phyloP scores from a whole-genome alignment of 2,113 vertebrate genomes.

The Onychostruthus taczanowskii region DNA sequence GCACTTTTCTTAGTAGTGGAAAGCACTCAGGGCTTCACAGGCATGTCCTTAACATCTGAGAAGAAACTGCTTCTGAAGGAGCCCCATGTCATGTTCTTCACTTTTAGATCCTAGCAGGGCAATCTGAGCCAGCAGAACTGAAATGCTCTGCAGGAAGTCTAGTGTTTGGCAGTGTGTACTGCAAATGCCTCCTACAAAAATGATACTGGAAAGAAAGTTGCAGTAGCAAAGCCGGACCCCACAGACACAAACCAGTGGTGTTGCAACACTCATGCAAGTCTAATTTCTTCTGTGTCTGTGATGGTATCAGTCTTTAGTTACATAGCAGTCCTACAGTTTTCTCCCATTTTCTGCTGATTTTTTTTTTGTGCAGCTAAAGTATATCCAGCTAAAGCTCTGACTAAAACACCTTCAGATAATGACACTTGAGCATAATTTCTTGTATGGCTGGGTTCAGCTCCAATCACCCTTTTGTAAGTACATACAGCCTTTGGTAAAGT shows the following conservation, averaged over 20 bases:
- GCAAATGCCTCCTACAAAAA: neutral
- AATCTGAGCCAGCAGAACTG: neutral
- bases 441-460: neutral
- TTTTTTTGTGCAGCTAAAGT: neutral
- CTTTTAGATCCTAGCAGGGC: neutral
- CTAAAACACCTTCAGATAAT: neutral
- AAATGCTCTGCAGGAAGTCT: neutral
- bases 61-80: neutral
- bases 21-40: neutral
- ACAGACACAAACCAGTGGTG: neutral
- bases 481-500: neutral
- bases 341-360: neutral
- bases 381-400: neutral
- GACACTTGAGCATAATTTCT: neutral
- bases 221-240: neutral
- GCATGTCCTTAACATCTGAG: neutral
- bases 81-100: neutral
- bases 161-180: neutral
- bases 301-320: neutral
- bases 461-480: neutral
- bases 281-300: neutral
- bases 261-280: neutral
- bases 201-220: neutral
- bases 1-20: neutral
- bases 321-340: neutral